These are phyloP conservation scores for Myrmecobius fasciatus DNA, from an alignment of 2,113 vertebrate genomes.

Conservation along the genomic window DNA sequence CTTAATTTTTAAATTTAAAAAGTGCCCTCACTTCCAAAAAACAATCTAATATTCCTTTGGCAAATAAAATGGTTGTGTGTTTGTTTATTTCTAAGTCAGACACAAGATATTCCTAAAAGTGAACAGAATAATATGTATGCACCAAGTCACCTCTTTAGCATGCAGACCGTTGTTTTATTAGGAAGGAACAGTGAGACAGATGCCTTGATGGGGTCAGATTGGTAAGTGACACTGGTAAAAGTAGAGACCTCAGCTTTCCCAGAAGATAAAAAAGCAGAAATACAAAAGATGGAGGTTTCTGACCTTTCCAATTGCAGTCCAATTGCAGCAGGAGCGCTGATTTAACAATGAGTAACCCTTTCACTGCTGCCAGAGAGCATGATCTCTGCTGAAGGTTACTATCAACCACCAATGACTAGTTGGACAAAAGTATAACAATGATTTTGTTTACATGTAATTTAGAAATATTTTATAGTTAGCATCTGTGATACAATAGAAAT, in stretches of 20 bases:
- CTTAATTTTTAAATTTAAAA: not conserved
- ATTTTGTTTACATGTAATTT: not conserved
- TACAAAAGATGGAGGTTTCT: conserved; percentile 4
- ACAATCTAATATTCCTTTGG: not conserved
- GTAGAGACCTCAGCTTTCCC: conserved; percentile 3
- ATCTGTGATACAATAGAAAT: not conserved
- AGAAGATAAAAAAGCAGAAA: conserved; percentile 1
- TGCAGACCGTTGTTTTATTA: not conserved
- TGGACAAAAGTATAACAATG: not conserved
- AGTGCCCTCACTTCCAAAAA: not conserved
- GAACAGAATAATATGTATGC: not conserved
- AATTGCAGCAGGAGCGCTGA: not conserved
- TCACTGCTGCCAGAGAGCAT: not conserved
- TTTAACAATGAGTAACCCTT: not conserved
- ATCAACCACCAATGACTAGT: not conserved
- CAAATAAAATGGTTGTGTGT: not conserved
- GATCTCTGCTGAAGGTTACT: not conserved
- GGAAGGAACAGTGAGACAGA: conserved; percentile 7
- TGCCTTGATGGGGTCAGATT: not conserved
- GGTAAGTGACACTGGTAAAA: not conserved
- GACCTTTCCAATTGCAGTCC: not conserved
- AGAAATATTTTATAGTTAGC: conserved; percentile 28
- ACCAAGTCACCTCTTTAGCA: not conserved
- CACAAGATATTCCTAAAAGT: not conserved
- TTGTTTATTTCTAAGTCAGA: not conserved